Base-by-base conservation (phyloP, 2,888 invertebrate species). In the Dicranocentrus wangi region DNA sequence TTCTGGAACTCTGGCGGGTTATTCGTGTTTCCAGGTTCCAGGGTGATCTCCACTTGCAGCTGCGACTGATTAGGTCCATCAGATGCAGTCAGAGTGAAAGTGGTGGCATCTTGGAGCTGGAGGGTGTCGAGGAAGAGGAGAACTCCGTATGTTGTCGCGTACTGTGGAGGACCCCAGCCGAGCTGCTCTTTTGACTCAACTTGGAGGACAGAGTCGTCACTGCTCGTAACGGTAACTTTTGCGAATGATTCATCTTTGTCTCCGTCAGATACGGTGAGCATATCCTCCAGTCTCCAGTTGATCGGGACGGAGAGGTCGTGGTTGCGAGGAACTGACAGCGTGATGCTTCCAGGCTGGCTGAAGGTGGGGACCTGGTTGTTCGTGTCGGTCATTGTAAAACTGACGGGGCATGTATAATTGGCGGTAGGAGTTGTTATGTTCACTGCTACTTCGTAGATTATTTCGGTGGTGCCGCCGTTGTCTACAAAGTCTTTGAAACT, bases 331-430 rank as follows among this genome's bases (percentile, higher is more conserved):
- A 61, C 17, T 3, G 7, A 28, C 28, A 27, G 28, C 2, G 10
- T 15, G 3, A 28, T 27, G 5, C 15, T 2, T 13, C 39, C 39
- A n/a, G 61, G 27, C 13, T 61, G 25, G 5, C 10, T 28, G 28
- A 61, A 61, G 2, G 7, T 17, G 2, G 61, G 61, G 15, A n/a
- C 15, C 17, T 61, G 27, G 17, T 61, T 61, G 28, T 61, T 61
- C 8, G 61, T 61, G 27, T 61, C 61, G 10, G 15, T 10, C 1
- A 61, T 61, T 10, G 7, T 61, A 1, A 61, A 28, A 5, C 10
- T 2, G 10, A 61, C 1, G 13, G 15, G 17, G 28, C 61, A 61
- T 15, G 27, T 2, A 25, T 19, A 15, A 2, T n/a, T n/a, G 61
- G 2, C 39, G 5, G 39, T 8, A 39, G 7, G 7, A 8, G 39